Evolutionary conservation across 2,113 vertebrate species (phyloP), one percentile per base, ranked within the genome.

Genomic region (Collichthys lucidus): DNA sequence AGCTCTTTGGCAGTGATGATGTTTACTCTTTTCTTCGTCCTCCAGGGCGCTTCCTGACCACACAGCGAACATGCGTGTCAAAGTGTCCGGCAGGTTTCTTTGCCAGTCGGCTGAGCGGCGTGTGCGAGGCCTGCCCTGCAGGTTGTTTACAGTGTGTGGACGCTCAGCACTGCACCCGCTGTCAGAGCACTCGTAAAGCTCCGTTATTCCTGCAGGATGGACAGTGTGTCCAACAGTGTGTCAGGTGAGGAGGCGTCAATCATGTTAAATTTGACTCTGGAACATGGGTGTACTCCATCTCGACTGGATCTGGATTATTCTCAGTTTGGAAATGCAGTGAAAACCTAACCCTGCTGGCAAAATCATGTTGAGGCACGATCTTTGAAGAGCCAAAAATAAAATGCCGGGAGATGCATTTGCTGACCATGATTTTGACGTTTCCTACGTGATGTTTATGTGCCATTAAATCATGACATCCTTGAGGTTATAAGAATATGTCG

Each of bases 1-100:
- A 7, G 14, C 44, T 20, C 31, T 52, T 73, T 35, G 4, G 16
- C 69, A 3, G 40, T 22, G 57, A 52, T 53, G 40, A 69, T 66
- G 60, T 82, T 85, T 73, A 44, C 78, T 66, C 44, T 73, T 73
- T 11, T 68, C 61, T 77, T 49, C 52, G 53, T 73, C 63, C 85
- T 73, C 46, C 86, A 96, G 95, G 92, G 46, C 80, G 83, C 5
- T 98, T 95, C 88, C 88, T 99, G 86, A 89, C 82, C 79, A 14
- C 71, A 2, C 90, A 89, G 35, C 89, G 92, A 66, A 88, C 86
- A 19, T 99, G 97, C 73, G 92, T 96, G 74, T 59, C 87, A 0
- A 80, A 80, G 67, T 98, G 98, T 82, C 96, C 96, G 0, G 73
- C 40, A 75, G 96, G 95, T 77, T 95, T 73, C 5, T 97, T 96